Evolutionary conservation across 2,888 invertebrate species (phyloP).

Genomic region (Allacma fusca): DNA sequence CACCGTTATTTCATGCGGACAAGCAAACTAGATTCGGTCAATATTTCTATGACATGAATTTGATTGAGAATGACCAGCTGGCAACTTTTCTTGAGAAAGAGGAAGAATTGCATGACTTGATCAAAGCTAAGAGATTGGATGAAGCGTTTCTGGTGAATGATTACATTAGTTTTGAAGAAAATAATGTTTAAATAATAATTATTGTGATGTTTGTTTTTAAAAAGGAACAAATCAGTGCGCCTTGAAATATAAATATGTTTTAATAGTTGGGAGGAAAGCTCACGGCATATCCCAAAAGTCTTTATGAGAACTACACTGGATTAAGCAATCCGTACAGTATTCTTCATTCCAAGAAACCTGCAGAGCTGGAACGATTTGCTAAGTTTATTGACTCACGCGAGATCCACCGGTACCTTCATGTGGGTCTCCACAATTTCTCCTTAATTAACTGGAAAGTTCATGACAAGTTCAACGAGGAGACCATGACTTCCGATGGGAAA

Average conservation of each 20-base stretch:
- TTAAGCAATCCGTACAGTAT: not conserved
- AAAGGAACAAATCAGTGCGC: too few species aligned
- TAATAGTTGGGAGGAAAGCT: not conserved
- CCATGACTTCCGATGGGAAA: not conserved
- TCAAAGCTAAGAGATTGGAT: conserved; percentile 71
- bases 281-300: not conserved
- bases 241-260: too few species aligned
- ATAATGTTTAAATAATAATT: not conserved
- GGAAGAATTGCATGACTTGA: conserved; percentile 69
- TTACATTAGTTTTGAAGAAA: not conserved
- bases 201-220: too few species aligned
- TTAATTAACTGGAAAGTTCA: not conserved
- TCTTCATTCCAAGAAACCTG: not conserved
- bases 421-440: conserved; percentile 5
- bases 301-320: not conserved
- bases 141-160: conserved; percentile 72
- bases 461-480: not conserved
- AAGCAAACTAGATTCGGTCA: conserved; percentile 79
- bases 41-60: conserved; percentile 79
- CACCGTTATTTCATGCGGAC: conserved; percentile 79
- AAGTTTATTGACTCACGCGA: not conserved
- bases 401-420: not conserved
- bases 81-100: not conserved
- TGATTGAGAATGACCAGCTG: conserved; percentile 74
- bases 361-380: not conserved